Conservation (phyloP, 2,797 vertebrate genomes). For the Chelon auratus region DNA sequence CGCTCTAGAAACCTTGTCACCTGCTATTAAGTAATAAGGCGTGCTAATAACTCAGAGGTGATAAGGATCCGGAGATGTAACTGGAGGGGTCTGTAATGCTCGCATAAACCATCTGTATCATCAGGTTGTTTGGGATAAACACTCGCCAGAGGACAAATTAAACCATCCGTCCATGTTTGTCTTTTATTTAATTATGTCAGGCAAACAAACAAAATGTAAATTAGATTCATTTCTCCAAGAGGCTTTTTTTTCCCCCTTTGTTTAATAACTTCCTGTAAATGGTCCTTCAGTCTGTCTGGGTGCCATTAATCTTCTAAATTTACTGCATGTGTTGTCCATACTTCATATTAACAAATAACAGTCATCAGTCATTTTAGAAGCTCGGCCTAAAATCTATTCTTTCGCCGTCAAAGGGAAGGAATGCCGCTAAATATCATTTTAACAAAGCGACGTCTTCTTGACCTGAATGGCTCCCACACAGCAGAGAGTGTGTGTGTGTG, state of each 20-base stretch:
- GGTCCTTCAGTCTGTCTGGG: not conserved
- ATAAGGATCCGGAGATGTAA: too few relatives aligned
- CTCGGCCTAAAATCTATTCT: not conserved
- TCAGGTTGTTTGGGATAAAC: not conserved
- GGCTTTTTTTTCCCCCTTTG: too few relatives aligned
- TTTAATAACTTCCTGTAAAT: too few relatives aligned
- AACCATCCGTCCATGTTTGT: not conserved
- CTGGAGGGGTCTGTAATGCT: not conserved
- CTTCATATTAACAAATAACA: not conserved
- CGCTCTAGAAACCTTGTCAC: not conserved
- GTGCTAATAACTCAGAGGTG: too few relatives aligned
- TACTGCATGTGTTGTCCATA: not conserved
- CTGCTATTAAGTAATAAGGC: too few relatives aligned
- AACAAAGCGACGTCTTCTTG: accelerated
- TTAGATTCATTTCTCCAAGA: not conserved
- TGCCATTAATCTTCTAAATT: not conserved
- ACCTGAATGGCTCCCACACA: not conserved
- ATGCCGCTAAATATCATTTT: not conserved
- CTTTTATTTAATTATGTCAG: not conserved
- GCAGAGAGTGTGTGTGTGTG: not conserved
- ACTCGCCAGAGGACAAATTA: not conserved
- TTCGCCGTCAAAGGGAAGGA: not conserved
- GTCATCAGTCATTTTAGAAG: not conserved
- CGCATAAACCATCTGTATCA: not conserved
- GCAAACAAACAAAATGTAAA: not conserved